These are phyloP conservation scores for Laupala kohalensis DNA, from an alignment of 1,140 invertebrate genomes.

Conservation along the genomic window DNA sequence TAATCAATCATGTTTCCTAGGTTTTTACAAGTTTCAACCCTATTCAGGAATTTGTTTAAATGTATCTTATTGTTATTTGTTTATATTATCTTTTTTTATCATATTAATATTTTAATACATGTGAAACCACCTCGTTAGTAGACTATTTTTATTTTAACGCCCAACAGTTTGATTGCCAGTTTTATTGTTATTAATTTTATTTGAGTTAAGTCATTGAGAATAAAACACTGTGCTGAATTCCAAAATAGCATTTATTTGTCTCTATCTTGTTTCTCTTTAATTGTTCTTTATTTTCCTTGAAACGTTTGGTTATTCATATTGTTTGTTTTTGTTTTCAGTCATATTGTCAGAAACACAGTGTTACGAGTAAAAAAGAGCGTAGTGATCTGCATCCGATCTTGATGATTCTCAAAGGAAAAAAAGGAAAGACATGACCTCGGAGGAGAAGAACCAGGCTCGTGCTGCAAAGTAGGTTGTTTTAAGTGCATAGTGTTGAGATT, in stretches of 20 bases:
- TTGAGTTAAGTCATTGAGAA: no score
- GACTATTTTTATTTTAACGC: no score
- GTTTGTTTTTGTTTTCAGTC: constrained; percentile 39
- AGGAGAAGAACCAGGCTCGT: constrained; percentile 75
- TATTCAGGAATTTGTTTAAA: no score
- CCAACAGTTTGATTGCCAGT: no score
- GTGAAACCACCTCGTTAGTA: no score
- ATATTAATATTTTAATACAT: no score
- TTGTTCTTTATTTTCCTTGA: background rate
- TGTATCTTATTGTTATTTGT: no score
- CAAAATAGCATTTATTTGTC: background rate
- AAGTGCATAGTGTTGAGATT: background rate
- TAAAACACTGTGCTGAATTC: no score
- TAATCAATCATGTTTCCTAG: no score
- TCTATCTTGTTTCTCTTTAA: background rate
- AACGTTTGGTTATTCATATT: background rate
- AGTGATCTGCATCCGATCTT: constrained; percentile 57
- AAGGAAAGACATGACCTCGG: constrained; percentile 78
- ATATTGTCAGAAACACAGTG: constrained; percentile 92
- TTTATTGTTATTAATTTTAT: no score
- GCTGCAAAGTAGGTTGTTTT: constrained; percentile 45
- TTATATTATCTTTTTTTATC: no score
- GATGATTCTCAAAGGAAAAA: constrained; percentile 56
- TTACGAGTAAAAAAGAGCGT: constrained; percentile 74
- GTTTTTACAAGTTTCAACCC: no score